These are phyloP conservation scores for Atopsyche davidsoni DNA, from an alignment of 1,140 invertebrate species.

Conservation along the genomic window DNA sequence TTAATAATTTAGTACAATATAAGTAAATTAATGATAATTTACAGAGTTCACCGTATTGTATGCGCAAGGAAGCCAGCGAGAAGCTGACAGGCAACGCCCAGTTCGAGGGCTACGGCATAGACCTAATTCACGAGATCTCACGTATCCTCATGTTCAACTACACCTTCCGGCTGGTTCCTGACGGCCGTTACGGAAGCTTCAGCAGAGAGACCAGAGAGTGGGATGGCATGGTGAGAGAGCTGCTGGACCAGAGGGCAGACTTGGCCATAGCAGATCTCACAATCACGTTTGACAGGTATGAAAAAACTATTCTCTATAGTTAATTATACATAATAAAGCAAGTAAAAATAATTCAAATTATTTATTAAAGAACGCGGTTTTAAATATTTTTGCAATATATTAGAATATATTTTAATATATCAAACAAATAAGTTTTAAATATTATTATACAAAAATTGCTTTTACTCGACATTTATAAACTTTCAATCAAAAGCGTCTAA, in stretches of 20 bases:
- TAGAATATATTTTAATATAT: background rate
- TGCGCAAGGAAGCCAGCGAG: constrained; percentile 77
- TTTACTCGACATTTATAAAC: too few relatives aligned
- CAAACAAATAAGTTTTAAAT: background rate
- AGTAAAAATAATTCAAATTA: too few relatives aligned
- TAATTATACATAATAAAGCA: too few relatives aligned
- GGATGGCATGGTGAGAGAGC: constrained; percentile 92
- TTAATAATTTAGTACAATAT: too few relatives aligned
- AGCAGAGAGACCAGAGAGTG: constrained; percentile 76
- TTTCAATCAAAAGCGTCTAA: too few relatives aligned
- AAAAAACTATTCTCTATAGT: too few relatives aligned
- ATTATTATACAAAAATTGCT: too few relatives aligned
- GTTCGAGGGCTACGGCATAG: constrained; percentile 83
- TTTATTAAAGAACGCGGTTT: too few relatives aligned
- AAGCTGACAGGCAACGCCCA: constrained; percentile 77
- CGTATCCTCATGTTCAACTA: constrained; percentile 86
- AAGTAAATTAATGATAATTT: too few relatives aligned
- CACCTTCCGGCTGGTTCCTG: constrained; percentile 73
- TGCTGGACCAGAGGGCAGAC: constrained; percentile 85
- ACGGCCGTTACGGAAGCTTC: constrained; percentile 73
- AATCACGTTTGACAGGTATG: constrained; percentile 77
- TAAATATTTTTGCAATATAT: background rate
- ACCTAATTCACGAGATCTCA: constrained; percentile 84
- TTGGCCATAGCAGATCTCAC: constrained; percentile 89
- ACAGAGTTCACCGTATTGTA: constrained; percentile 87